Evolutionary conservation across 2,113 vertebrate genomes (phyloP), one percentile per base, ranked within the genome.

Genomic region (Anser cygnoides): DNA sequence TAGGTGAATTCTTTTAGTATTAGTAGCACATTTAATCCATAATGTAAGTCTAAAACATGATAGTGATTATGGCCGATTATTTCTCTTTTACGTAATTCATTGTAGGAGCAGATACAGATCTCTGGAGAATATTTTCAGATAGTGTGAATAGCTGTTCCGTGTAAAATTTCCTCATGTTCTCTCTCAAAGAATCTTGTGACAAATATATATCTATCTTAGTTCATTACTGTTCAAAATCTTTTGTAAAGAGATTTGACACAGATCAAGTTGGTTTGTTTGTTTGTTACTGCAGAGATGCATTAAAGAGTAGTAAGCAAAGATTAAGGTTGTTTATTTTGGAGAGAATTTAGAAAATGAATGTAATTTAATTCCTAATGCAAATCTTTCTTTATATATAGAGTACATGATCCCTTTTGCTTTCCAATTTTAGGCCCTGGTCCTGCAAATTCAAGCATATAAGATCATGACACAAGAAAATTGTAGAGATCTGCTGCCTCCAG

Each of bases 201-300:
- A 96, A 96, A 89, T 88, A 94, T 23, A 35, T 97, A 74, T 80
- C 54, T 97, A 75, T 88, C 96, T 97, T 96, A 81, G 58, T 88
- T 96, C 75, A 59, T 54, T 74, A 31, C 23, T 75, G 2, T 31
- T 89, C 18, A 50, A 62, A 17, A 0, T 50, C 73, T 62, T 70
- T 29, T 41, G 21, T 58, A 33, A 93, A 95, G 41, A 31, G 63
- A 49, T 37, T 74, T 1, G 3, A 43, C 10, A 25, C 13, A 37
- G 35, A 43, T 57, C 13, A 50, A 20, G 54, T 29, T 25, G 70
- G 1, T 28, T 35, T 63, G 11, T 59, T 59, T 59, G 37, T 5
- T 65, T 68, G 13, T 71, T 59, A 49, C 71, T 73, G 62, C 26
- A 85, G 35, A 65, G 49, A 43, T 55, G 13, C 22, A 57, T n/a